phyloP scores from a whole-genome alignment of 2,797 vertebrate genomes.

The Kryptolebias ocellatus region DNA sequence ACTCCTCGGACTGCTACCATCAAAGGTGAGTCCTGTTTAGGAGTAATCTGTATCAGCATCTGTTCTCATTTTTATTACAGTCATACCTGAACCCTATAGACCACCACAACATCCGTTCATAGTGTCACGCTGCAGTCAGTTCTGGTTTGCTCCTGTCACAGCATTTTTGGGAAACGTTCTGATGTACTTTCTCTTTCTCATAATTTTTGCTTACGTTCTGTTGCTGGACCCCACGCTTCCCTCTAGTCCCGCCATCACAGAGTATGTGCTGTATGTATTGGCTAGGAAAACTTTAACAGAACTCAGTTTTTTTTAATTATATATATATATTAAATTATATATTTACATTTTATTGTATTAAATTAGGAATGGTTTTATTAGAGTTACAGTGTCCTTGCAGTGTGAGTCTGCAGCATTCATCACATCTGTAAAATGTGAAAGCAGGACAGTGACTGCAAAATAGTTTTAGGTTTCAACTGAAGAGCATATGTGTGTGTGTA shows the following conservation, averaged over 20 bases:
- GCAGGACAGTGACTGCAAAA: constrained; percentile 7
- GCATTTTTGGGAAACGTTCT: constrained; percentile 89
- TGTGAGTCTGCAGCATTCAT: constrained; percentile 2
- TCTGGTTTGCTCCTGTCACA: constrained; percentile 90
- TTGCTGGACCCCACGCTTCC: constrained; percentile 80
- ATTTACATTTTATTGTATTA: too few relatives aligned
- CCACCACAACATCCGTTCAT: constrained; percentile 68
- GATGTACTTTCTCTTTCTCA: constrained; percentile 92
- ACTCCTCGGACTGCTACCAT: constrained; percentile 31
- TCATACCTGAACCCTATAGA: constrained; percentile 11
- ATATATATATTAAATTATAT: neutral
- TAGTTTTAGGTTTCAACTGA: constrained; percentile 39
- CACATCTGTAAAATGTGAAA: too few relatives aligned
- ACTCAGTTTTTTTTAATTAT: neutral
- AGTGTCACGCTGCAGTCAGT: constrained; percentile 85
- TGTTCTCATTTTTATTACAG: constrained; percentile 23
- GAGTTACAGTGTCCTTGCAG: too few relatives aligned
- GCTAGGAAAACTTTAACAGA: too few relatives aligned
- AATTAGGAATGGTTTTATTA: too few relatives aligned
- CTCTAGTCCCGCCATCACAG: constrained; percentile 68
- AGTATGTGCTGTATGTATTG: constrained; percentile 81
- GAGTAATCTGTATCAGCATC: neutral
- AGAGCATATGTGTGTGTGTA: neutral
- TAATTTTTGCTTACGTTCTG: constrained; percentile 89
- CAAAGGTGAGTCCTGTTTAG: constrained; percentile 47